Evolutionary conservation across 2,113 vertebrate genomes (phyloP).

Genomic region (Alces alces): DNA sequence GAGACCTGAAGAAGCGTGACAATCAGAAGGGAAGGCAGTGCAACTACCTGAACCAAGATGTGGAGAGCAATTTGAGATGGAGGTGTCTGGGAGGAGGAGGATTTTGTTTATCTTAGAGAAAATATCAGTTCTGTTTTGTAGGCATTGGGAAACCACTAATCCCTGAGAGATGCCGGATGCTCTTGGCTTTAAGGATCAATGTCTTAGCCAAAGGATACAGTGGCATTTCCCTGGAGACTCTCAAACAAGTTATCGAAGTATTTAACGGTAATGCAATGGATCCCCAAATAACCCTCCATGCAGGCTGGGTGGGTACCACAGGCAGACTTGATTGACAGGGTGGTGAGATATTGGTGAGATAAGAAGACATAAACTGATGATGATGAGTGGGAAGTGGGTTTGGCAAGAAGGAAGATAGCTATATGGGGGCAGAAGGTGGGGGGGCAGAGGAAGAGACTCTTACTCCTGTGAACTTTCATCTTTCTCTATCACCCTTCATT

Average conservation of each 20-base stretch:
- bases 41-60: neutral
- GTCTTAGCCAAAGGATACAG: slow-evolving; percentile 97
- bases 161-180: slow-evolving; percentile 95
- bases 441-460: neutral
- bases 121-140: slow-evolving; percentile 69
- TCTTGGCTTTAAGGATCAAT: slow-evolving; percentile 96
- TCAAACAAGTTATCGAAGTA: slow-evolving; percentile 90
- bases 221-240: slow-evolving; percentile 94
- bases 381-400: neutral
- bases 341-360: neutral
- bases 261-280: slow-evolving; percentile 89
- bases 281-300: neutral
- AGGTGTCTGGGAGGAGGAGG: neutral
- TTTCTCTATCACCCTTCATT: neutral
- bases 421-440: too few species aligned
- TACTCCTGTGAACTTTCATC: neutral
- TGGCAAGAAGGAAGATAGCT: neutral
- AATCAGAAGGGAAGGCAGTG: neutral
- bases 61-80: neutral
- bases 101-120: neutral
- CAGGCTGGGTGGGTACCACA: neutral
- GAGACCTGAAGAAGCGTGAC: neutral
- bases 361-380: neutral
- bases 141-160: slow-evolving; percentile 95
- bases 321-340: neutral